A percentile compares a stretch with the other conserved stretches of the same genome.
Conservation (phyloP, 37 sponge, comb jelly and placozoan species). For the Eunapius fragilis region DNA sequence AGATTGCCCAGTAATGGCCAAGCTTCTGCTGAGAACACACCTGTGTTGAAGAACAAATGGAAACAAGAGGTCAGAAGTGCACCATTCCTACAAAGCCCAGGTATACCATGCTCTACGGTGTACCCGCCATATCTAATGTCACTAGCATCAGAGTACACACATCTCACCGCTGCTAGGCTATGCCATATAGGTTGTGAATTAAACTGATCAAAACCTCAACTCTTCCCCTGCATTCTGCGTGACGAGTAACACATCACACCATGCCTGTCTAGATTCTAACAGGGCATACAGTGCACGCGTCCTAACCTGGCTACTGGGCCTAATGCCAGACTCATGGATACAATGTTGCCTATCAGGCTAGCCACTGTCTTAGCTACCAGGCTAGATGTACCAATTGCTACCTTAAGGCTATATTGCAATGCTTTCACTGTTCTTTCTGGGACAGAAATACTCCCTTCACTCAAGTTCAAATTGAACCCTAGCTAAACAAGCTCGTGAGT, state of each 20-base stretch:
- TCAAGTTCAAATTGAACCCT: constrained; percentile 13
- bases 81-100: too few species aligned
- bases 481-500: not conserved
- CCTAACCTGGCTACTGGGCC: constrained; percentile 1
- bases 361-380: not conserved
- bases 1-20: not conserved
- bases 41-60: not conserved
- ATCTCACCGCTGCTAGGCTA: too few species aligned
- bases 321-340: constrained; percentile 8
- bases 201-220: not conserved
- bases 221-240: not conserved
- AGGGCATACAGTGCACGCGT: constrained; percentile 4
- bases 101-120: too few species aligned
- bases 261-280: not conserved
- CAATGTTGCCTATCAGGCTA: constrained; percentile 11
- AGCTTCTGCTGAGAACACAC: not conserved
- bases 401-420: too few species aligned
- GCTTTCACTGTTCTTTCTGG: not conserved
- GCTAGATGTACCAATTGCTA: not conserved
- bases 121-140: too few species aligned
- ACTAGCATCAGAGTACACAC: too few species aligned
- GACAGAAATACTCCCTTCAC: constrained; percentile 7
- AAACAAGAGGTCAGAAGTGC: too few species aligned
- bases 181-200: too few species aligned
- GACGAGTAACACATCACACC: not conserved